These are phyloP conservation scores for Hemiprocne comata DNA, from an alignment of 2,113 vertebrate genomes.

Conservation along the genomic window DNA sequence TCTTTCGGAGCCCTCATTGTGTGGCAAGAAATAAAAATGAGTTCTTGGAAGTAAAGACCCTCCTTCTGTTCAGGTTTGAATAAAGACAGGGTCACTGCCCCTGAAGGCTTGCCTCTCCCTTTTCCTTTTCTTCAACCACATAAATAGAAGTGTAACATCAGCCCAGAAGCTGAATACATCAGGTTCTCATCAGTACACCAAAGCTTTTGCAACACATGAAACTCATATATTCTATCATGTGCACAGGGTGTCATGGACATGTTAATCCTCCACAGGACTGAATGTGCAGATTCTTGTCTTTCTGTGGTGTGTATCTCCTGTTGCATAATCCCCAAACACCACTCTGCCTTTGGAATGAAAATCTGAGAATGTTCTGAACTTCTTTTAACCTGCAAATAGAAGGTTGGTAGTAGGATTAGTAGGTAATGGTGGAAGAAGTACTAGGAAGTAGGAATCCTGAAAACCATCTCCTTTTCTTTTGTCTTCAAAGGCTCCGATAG, in stretches of 20 bases:
- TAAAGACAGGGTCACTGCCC: slow-evolving; percentile 58
- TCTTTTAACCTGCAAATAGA: not conserved
- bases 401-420: not conserved
- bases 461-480: not conserved
- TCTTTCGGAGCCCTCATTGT: slow-evolving; percentile 2
- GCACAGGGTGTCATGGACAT: not conserved
- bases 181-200: slow-evolving; percentile 33
- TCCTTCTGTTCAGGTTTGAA: slow-evolving; percentile 55
- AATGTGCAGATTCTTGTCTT: not conserved
- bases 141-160: slow-evolving; percentile 45
- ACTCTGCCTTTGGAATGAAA: not conserved
- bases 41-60: slow-evolving; percentile 48
- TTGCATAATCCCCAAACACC: not conserved
- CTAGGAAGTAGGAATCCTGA: not conserved
- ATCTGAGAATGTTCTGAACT: not conserved
- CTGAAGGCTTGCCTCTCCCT: slow-evolving; percentile 19
- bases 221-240: not conserved
- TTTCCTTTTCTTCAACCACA: slow-evolving; percentile 42
- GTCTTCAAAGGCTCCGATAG: not conserved
- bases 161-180: slow-evolving; percentile 8
- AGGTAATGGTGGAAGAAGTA: not conserved
- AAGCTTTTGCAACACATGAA: slow-evolving; percentile 26
- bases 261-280: not conserved
- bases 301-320: not conserved
- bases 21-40: slow-evolving; percentile 33